Percentiles rank a stretch among this genome's conserved stretches.
Evolutionary conservation across 2,888 invertebrate species (phyloP).

Genomic region (Ethmia dodecea): DNA sequence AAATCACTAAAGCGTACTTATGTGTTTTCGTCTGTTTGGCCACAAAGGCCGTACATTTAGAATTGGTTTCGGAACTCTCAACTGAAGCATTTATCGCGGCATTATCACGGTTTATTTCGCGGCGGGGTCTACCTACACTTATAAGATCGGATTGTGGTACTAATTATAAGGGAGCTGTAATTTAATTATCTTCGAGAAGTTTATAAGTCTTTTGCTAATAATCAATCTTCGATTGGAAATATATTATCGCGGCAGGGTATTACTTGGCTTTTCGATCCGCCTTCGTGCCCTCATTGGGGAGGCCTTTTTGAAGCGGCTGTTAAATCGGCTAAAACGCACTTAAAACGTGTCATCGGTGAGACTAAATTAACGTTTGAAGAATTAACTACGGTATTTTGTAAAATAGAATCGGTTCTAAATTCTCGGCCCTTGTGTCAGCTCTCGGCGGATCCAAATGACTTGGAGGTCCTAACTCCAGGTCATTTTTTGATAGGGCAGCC

Average conservation of each 20-base stretch:
- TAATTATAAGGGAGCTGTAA: conserved; percentile 23
- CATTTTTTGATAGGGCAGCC: conserved; percentile 14
- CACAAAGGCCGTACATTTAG: conserved; percentile 23
- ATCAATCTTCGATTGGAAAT: not conserved
- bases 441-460: conserved; percentile 1
- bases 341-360: not conserved
- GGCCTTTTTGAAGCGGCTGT: conserved; percentile 8
- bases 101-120: conserved; percentile 26
- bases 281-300: conserved; percentile 7
- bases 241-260: not conserved
- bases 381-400: not conserved
- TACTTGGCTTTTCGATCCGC: not conserved
- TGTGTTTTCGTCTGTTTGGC: conserved; percentile 22
- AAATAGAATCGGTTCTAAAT: conserved; percentile 1
- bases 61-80: conserved; percentile 20
- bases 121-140: conserved; percentile 21
- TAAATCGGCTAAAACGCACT: not conserved
- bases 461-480: conserved; percentile 12
- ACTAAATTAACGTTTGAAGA: not conserved
- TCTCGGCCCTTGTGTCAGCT: not conserved
- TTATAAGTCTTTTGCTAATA: not conserved
- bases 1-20: conserved; percentile 17
- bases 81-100: conserved; percentile 26
- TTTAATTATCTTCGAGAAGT: conserved; percentile 9
- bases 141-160: conserved; percentile 29